These are phyloP conservation scores for Platerodrilus igneus DNA, from an alignment of 2,888 invertebrate genomes.

Conservation along the genomic window DNA sequence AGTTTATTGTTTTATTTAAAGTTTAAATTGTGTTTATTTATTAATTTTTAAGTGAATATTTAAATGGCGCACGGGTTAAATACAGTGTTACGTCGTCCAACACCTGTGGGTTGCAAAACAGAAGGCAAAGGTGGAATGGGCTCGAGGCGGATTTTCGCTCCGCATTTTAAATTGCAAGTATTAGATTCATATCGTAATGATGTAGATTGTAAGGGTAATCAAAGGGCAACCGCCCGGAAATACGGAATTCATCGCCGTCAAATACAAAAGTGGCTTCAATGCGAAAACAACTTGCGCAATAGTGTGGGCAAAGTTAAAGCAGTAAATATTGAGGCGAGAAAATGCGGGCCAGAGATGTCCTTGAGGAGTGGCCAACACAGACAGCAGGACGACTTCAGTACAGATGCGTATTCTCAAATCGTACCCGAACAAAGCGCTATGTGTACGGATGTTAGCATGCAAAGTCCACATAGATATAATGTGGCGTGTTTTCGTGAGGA, in stretches of 20 bases:
- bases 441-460: slow-evolving; percentile 12
- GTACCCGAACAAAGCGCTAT: slow-evolving; percentile 11
- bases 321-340: slow-evolving; percentile 31
- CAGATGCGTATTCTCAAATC: slow-evolving; percentile 21
- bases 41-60: slow-evolving; percentile 32
- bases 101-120: slow-evolving; percentile 47
- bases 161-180: slow-evolving; percentile 85
- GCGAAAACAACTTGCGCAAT: slow-evolving; percentile 72
- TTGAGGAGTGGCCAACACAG: slow-evolving; percentile 40
- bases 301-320: slow-evolving; percentile 56
- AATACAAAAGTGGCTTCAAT: slow-evolving; percentile 89
- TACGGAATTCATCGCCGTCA: slow-evolving; percentile 86
- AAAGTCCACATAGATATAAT: slow-evolving; percentile 24
- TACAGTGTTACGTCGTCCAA: slow-evolving; percentile 50
- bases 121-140: slow-evolving; percentile 58
- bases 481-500: slow-evolving; percentile 20
- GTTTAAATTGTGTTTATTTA: slow-evolving; percentile 37
- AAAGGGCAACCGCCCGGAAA: slow-evolving; percentile 83
- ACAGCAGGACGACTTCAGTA: slow-evolving; percentile 45
- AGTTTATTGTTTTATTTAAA: slow-evolving; percentile 40
- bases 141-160: slow-evolving; percentile 81
- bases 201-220: slow-evolving; percentile 83
- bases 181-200: slow-evolving; percentile 82
- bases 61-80: slow-evolving; percentile 58
- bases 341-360: slow-evolving; percentile 39